phyloP scores from a whole-genome alignment of 2,797 vertebrate genomes.

The Lophotriccus pileatus region DNA sequence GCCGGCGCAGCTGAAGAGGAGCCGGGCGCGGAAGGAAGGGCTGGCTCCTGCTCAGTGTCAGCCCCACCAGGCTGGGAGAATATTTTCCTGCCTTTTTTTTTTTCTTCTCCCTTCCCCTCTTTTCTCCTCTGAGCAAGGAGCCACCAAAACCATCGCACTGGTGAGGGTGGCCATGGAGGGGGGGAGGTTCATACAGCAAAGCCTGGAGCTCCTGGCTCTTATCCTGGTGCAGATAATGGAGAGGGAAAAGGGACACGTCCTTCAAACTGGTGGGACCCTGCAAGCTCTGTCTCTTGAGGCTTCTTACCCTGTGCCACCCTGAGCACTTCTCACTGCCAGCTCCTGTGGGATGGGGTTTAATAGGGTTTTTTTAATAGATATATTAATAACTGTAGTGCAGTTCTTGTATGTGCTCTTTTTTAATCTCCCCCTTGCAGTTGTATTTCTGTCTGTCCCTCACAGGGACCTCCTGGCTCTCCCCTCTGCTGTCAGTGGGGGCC shows the following conservation, averaged over 20 bases:
- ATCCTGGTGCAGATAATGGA: background rate
- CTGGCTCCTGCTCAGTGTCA: constrained; percentile 50
- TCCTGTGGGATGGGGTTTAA: background rate
- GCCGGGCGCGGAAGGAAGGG: constrained; percentile 38
- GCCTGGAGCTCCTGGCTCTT: background rate
- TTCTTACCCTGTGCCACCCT: background rate
- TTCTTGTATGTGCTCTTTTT: background rate
- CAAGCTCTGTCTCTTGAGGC: background rate
- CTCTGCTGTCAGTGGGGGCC: background rate
- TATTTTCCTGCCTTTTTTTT: background rate
- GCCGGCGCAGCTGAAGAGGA: constrained; percentile 45
- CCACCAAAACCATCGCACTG: rapidly evolving
- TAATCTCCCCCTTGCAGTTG: background rate
- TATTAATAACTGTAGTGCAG: background rate
- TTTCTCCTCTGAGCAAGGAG: background rate
- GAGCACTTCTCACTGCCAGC: background rate
- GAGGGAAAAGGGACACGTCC: background rate
- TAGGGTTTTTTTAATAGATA: rapidly evolving
- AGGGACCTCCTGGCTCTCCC: background rate
- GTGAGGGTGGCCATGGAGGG: background rate
- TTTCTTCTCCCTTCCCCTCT: background rate
- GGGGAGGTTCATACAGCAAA: rapidly evolving
- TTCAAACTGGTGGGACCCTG: background rate
- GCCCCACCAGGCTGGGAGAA: background rate
- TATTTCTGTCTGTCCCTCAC: background rate